These are phyloP conservation scores for Melanotaenia nigrans DNA, from an alignment of 2,797 vertebrate species.

Conservation along the genomic window DNA sequence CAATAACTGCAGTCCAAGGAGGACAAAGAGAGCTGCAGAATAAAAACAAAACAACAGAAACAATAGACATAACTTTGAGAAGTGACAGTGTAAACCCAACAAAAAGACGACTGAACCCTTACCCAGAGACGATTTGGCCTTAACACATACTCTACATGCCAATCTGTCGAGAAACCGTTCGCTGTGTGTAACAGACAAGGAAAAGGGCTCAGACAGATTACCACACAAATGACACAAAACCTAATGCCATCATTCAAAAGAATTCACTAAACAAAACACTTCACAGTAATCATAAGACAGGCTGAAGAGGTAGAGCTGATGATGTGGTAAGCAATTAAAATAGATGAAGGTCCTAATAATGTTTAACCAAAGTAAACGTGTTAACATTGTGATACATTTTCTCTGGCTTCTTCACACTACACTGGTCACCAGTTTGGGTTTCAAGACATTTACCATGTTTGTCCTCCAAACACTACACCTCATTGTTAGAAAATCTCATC, in stretches of 20 bases:
- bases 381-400: neutral
- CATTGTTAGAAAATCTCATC: neutral
- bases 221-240: slow-evolving; percentile 10
- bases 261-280: neutral
- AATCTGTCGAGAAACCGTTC: neutral
- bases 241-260: neutral
- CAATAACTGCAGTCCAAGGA: slow-evolving; percentile 11
- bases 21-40: slow-evolving; percentile 14
- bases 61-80: slow-evolving; percentile 9
- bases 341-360: neutral
- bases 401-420: slow-evolving; percentile 8
- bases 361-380: slow-evolving; percentile 1
- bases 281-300: neutral
- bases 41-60: neutral
- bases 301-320: neutral
- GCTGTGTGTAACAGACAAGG: slow-evolving; percentile 5
- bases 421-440: neutral
- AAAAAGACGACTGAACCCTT: slow-evolving; percentile 16
- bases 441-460: neutral
- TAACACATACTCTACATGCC: slow-evolving; percentile 6
- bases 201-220: slow-evolving; percentile 6
- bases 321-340: neutral
- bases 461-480: neutral
- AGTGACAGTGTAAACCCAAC: slow-evolving; percentile 18
- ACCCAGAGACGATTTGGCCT: slow-evolving; percentile 7